Evolutionary conservation across 2,113 vertebrate genomes (phyloP).

Genomic region (Tragelaphus buxtoni): DNA sequence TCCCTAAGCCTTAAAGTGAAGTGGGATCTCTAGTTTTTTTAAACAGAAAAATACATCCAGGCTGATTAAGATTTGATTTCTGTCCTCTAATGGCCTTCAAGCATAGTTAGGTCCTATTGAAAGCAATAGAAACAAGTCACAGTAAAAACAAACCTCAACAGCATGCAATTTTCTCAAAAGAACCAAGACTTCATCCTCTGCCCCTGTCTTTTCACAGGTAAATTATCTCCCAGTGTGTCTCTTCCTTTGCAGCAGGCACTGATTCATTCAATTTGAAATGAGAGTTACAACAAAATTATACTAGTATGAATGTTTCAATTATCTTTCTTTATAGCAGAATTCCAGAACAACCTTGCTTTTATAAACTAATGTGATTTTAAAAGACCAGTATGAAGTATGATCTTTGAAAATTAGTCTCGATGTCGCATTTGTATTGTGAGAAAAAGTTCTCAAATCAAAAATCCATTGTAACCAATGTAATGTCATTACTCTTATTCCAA

Average conservation of each 20-base stretch:
- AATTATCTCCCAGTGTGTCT: neutral
- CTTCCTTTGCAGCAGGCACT: neutral
- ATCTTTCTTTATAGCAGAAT: neutral
- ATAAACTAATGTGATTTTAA: neutral
- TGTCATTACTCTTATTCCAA: conserved; percentile 6
- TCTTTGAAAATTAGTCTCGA: neutral
- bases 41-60: neutral
- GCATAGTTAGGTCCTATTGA: neutral
- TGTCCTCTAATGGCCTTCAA: conserved; percentile 60
- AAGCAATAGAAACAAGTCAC: neutral
- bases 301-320: neutral
- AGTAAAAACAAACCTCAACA: neutral
- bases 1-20: conserved; percentile 61
- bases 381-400: neutral
- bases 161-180: neutral
- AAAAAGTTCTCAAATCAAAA: neutral
- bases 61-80: conserved; percentile 33
- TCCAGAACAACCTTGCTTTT: neutral
- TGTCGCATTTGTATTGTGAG: neutral
- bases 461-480: neutral
- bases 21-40: conserved; percentile 53
- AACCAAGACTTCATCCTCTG: neutral
- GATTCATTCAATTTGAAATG: conserved; percentile 30
- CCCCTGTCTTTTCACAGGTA: neutral
- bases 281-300: conserved; percentile 38